Conservation (phyloP, 1,140 invertebrate species). For the Berghia stephanieae region DNA sequence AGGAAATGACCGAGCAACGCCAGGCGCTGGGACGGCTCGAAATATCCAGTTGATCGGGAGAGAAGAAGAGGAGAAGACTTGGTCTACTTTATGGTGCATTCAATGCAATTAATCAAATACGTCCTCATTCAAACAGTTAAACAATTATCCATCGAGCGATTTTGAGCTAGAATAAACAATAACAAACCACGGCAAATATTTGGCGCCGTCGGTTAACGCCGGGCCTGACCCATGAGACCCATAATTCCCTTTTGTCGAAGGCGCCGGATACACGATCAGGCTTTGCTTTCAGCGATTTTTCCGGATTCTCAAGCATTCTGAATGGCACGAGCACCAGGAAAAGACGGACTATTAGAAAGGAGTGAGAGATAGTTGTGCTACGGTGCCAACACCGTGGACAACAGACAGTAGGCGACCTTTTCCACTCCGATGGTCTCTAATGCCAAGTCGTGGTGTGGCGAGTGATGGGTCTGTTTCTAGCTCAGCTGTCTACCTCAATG, state of each 20-base stretch:
- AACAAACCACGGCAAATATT: conserved; percentile 30
- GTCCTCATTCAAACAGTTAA: neutral
- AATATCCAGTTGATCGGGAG: neutral
- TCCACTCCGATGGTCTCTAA: too few species aligned
- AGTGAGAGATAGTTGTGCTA: too few species aligned
- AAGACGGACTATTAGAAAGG: too few species aligned
- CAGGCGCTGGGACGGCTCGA: neutral
- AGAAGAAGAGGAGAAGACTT: too few species aligned
- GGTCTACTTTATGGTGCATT: conserved; percentile 23
- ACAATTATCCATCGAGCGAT: neutral
- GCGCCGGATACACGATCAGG: neutral
- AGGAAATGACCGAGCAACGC: neutral
- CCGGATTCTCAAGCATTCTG: conserved; percentile 21
- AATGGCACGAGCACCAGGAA: too few species aligned
- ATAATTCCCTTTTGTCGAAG: conserved; percentile 8
- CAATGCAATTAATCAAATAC: conserved; percentile 21
- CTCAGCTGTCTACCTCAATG: too few species aligned
- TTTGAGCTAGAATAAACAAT: conserved; percentile 26
- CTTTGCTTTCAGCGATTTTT: conserved; percentile 29
- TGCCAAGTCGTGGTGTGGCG: too few species aligned
- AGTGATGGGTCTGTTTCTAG: too few species aligned
- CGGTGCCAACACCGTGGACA: too few species aligned
- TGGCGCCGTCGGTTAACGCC: conserved; percentile 24
- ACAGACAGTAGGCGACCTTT: too few species aligned
- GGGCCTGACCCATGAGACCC: too few species aligned